Evolutionary conservation across 2,888 invertebrate genomes (phyloP).

Genomic region (Acronicta psi): DNA sequence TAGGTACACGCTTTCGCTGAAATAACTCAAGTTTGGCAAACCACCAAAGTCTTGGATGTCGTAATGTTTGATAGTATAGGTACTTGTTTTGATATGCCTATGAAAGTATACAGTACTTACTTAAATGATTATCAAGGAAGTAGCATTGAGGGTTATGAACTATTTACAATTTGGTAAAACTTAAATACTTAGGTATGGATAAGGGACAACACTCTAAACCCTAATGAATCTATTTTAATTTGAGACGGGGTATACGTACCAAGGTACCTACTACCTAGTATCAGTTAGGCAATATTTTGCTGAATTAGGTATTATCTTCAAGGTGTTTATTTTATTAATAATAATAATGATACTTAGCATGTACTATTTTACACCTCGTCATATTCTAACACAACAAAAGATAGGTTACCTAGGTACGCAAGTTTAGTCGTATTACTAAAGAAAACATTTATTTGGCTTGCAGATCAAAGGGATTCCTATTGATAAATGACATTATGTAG

Average conservation of each 20-base stretch:
- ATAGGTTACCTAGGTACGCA: too few species aligned
- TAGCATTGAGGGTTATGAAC: constrained; percentile 14
- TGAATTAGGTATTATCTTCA: too few species aligned
- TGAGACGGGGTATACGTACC: too few species aligned
- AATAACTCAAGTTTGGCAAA: constrained; percentile 50
- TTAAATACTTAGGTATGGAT: constrained; percentile 1
- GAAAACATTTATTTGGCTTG: background rate
- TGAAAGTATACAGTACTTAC: too few species aligned
- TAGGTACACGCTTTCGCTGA: constrained; percentile 24
- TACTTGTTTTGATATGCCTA: background rate
- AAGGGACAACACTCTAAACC: too few species aligned
- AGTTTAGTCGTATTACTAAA: background rate
- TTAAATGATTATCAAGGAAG: constrained; percentile 29
- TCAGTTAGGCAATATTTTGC: too few species aligned
- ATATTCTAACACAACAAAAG: too few species aligned
- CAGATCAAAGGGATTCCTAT: constrained; percentile 15
- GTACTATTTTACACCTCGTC: too few species aligned
- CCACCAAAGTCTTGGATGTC: constrained; percentile 41
- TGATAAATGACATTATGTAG: constrained; percentile 24
- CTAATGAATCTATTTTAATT: too few species aligned
- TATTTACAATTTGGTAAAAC: constrained; percentile 6
- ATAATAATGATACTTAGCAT: too few species aligned
- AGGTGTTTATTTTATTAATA: too few species aligned
- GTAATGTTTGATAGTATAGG: constrained; percentile 28
- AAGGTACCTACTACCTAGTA: too few species aligned